Evolutionary conservation across 2,888 invertebrate genomes (phyloP), one percentile per base, ranked within the genome.

Genomic region (Sipha maydis): DNA sequence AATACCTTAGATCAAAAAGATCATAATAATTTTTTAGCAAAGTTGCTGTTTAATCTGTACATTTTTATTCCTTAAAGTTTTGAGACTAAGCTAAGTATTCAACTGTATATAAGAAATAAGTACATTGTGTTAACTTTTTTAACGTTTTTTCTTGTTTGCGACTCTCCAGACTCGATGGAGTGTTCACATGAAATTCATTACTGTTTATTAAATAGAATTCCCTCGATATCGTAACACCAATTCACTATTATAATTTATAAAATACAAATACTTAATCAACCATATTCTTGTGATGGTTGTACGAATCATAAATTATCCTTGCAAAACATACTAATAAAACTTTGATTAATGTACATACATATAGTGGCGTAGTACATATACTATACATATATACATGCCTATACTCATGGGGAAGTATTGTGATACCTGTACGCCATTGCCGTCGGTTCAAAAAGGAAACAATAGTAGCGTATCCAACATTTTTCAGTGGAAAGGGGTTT

Each of bases 41-140:
- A 41, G 38, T 38, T n/a, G 69, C 48, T 77, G 77, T 77, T 85
- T 67, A 67, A 69, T 85, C 85, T 48, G 17, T 41, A 48, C 34
- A 28, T 77, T 85, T 85, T 85, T 67, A 34, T 61, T 48, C 48
- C 25, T 67, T 67, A 67, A 48, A 84, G 67, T 76, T 77, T 67
- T 31, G 14, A 34, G 83, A 75, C 38, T 21, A 83, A n/a, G 19
- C 61, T 38, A 83, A 83, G 38, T 31, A n/a, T 48, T 69, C 28
- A 78, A 21, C 31, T 21, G 56, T 1, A 19, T 34, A 61, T 21
- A 34, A 38, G 56, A 56, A 83, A 73, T 76, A 84, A 41, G 31
- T 61, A 28, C 41, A 34, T 61, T n/a, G 25, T 19, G 25, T 31
- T n/a, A 41, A 67, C 67, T 61, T 38, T 41, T 61, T 38, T 34